Base-by-base conservation (phyloP, 2,113 vertebrate genomes). In the Chaetorhynchus papuensis region DNA sequence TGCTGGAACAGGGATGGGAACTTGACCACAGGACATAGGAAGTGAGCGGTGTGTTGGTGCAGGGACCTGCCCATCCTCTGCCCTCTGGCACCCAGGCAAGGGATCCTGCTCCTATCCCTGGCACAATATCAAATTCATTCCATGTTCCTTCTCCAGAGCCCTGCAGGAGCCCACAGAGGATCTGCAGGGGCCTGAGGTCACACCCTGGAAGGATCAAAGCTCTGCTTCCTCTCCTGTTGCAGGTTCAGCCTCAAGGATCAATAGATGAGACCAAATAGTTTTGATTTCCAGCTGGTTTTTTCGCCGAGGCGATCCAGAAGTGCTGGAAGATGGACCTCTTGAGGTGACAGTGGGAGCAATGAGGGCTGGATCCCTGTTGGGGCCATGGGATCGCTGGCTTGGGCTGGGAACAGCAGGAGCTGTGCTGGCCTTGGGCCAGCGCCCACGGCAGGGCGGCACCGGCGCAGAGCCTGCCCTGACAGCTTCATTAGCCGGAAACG, bases 401-500 rank as follows among this genome's bases (percentile, higher is more conserved):
- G 39, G 39, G 52, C 24, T 54, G 9, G 71, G 52, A 80, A 15
- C 3, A n/a, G 33, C 65, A 21, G 60, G 69, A 14, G 1, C 44
- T 23, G 64, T 15, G 59, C 83, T 93, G 93, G 94, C 77, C 61
- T 10, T 0, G 56, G 78, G 66, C 85, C 92, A 76, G 71, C 0
- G 2, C 77, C 84, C 23, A 7, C 2, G 9, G 75, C 50, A 52
- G 44, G 66, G 56, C 0, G 0, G 61, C 83, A 42, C 21, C 22
- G 0, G 41, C 33, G 0, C 16, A 0, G 37, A 33, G 89, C 79
- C 77, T 65, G 83, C 66, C 72, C 70, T 79, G 84, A 91, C 50
- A 79, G 74, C 85, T 95, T 86, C 87, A 80, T 91, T 69, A 95
- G 89, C 72, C 68, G 21, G 33, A 54, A 37, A 60, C 6, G 16